Base-by-base conservation (phyloP, 1,140 invertebrate species). In the Pseudobourletiella spinata region DNA sequence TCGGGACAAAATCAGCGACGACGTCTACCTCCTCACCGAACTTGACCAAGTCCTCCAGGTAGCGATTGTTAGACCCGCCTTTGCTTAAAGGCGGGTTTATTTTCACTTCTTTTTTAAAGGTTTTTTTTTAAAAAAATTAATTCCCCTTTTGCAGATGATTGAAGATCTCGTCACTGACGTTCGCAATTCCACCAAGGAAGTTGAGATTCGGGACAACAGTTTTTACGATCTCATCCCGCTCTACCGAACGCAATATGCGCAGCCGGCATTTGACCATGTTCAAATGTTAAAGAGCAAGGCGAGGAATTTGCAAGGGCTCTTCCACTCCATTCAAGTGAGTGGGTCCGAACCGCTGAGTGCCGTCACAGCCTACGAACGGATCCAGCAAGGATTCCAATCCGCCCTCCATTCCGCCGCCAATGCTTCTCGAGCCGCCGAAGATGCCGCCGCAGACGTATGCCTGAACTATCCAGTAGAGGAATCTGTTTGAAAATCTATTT, bases 211-310 rank as follows among this genome's bases (percentile, higher is more conserved):
- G 24, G 61, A 70, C 22, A 65, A 64, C 43, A 67, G 65, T 42
- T 55, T 75, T 11, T 66, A 60, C 30, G 70, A 73, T 22, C 39
- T 72, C 4, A 72, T 75, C 61, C 74, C 75, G 1, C 54, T 72
- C 51, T 75, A 74, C 55, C 59, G 67, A 44, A 67, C 68, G 16
- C 70, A 66, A 29, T 74, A 73, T 65, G 73, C 75, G 2, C 68
- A 73, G 46, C 66, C 69, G 20, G 69, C 69, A 1, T 65, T 67
- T 52, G 64, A 61, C 22, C 61, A 68, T 28, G 64, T 58, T 1
- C 32, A 56, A 62, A 20, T 57, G 0, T 32, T 66, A 15, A 44
- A 62, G 54, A 42, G 44, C 16, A 35, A 66, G 6, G 28, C 54
- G 11, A 46, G 39, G 26, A 32, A 43, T 15, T 22, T 66, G 2